These are phyloP conservation scores for Ameiurus melas DNA, from an alignment of 2,113 vertebrate genomes.

Conservation along the genomic window DNA sequence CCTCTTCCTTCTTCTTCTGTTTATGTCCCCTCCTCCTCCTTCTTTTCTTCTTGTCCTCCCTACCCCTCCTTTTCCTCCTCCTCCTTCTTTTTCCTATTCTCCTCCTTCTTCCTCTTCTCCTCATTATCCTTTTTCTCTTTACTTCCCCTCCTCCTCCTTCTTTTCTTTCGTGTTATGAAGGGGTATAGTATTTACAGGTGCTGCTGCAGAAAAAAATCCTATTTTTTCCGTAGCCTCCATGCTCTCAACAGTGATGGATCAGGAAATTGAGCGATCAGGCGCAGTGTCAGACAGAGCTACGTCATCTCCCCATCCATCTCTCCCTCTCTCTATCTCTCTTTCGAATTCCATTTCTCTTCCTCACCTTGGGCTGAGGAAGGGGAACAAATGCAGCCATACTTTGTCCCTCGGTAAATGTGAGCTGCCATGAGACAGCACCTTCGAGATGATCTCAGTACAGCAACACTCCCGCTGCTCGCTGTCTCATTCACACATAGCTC, in stretches of 20 bases:
- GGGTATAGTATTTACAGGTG: background rate
- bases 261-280: background rate
- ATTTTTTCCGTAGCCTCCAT: background rate
- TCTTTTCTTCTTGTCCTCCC: background rate
- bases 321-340: background rate
- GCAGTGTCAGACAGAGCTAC: constrained; percentile 4
- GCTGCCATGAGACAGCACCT: constrained; percentile 41
- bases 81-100: background rate
- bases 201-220: background rate
- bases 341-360: background rate
- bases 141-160: background rate
- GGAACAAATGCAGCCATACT: background rate
- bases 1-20: background rate
- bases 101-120: background rate
- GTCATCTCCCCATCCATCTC: background rate
- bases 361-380: constrained; percentile 14
- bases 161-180: background rate
- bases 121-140: background rate
- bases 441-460: background rate
- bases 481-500: constrained; percentile 31
- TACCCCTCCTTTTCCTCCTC: background rate
- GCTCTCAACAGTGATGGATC: background rate
- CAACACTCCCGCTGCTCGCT: constrained; percentile 33
- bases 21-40: background rate
- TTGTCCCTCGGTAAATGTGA: constrained; percentile 19